Percentiles rank a stretch among this genome's conserved stretches.
Conservation (phyloP, 2,888 invertebrate genomes). For the Dicyrtomina minuta region DNA sequence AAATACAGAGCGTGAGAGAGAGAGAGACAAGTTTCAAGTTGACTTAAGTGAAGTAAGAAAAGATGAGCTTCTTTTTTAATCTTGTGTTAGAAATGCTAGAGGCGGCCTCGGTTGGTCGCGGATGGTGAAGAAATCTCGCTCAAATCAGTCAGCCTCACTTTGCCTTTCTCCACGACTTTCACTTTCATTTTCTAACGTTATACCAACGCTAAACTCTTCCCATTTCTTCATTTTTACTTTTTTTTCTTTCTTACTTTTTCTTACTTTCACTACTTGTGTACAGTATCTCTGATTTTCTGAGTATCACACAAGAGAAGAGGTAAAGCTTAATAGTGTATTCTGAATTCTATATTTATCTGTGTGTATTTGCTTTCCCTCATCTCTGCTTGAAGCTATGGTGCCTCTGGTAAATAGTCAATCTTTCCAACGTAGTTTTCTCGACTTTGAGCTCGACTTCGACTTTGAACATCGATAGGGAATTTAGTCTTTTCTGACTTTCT, state of each 20-base stretch:
- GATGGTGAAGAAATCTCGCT: too few species aligned
- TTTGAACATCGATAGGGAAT: too few species aligned
- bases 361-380: background rate
- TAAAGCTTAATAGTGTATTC: background rate
- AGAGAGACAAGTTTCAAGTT: conserved; percentile 9
- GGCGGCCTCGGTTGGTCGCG: too few species aligned
- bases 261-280: too few species aligned
- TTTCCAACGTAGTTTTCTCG: too few species aligned
- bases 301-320: too few species aligned
- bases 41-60: conserved; percentile 16
- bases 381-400: background rate
- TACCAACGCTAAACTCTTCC: background rate
- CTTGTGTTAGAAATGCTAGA: too few species aligned
- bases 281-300: too few species aligned
- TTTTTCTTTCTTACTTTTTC: background rate
- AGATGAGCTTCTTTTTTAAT: conserved; percentile 8
- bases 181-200: background rate
- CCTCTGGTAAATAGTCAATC: background rate
- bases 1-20: background rate
- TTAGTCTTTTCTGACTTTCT: too few species aligned
- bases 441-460: background rate
- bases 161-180: background rate
- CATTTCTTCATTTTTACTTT: background rate
- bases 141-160: too few species aligned
- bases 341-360: background rate